phyloP scores from a whole-genome alignment of 1,140 invertebrate species.

The Ditylenchus dipsaci region DNA sequence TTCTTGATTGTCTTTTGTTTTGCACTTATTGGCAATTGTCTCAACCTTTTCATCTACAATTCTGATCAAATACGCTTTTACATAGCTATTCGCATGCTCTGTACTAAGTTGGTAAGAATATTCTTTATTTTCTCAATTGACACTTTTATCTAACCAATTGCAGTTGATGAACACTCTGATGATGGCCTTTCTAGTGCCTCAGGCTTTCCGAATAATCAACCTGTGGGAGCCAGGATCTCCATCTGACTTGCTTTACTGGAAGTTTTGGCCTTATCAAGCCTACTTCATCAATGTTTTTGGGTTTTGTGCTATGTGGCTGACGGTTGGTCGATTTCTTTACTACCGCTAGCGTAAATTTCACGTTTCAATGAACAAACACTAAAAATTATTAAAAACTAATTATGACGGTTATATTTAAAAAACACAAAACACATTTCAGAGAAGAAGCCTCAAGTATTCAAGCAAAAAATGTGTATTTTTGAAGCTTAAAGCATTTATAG shows the following conservation, averaged over 20 bases:
- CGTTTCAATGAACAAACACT: too few species aligned
- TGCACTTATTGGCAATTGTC: slow-evolving; percentile 45
- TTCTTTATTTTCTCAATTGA: background rate
- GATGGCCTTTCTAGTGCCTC: slow-evolving; percentile 46
- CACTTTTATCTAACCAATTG: background rate
- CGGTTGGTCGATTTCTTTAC: slow-evolving; percentile 21
- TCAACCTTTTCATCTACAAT: slow-evolving; percentile 50
- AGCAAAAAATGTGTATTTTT: too few species aligned
- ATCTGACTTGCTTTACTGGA: slow-evolving; percentile 44
- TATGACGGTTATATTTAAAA: too few species aligned
- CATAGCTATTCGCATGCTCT: slow-evolving; percentile 52
- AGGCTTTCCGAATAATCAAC: slow-evolving; percentile 42
- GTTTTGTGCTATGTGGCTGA: slow-evolving; percentile 54
- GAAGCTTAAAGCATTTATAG: too few species aligned
- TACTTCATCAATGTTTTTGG: slow-evolving; percentile 50
- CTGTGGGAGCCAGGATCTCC: slow-evolving; percentile 29
- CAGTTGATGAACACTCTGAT: slow-evolving; percentile 52
- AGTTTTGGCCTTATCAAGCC: slow-evolving; percentile 43
- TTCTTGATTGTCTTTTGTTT: slow-evolving; percentile 41
- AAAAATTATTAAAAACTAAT: too few species aligned
- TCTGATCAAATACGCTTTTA: slow-evolving; percentile 52
- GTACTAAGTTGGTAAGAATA: slow-evolving; percentile 45
- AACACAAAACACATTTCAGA: too few species aligned
- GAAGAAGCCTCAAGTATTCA: too few species aligned
- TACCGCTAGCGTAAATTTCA: too few species aligned